Base-by-base conservation (phyloP, 1,140 invertebrate genomes). In the Papilio glaucus region DNA sequence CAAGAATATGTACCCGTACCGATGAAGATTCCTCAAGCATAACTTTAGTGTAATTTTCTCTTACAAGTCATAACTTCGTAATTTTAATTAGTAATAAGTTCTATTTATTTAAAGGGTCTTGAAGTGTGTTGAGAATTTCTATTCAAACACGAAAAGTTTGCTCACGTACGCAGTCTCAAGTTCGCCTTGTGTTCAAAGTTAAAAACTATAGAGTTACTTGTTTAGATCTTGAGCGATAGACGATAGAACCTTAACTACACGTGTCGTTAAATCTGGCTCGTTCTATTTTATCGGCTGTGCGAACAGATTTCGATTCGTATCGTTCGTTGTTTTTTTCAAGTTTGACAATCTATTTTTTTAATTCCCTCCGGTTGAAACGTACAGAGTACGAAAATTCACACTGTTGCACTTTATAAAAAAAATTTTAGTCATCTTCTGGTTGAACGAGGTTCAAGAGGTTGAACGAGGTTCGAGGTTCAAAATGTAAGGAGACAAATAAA, bases 1-100 rank as follows among this genome's bases (percentile, higher is more conserved):
- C 18, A 21, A 45, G 15, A 7, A 21, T 8, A 45, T 45, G 6
- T 45, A 45, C 42, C 8, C 42, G 18, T 8, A 45, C 5, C 15
- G 3, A 45, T 42, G 41, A 42, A 42, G 4, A n/a, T 42, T 45
- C 15, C 42, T 45, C 7, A 18, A 45, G n/a, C 42, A 45, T 45
- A 15, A 21, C 42, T 45, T 33, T 33, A 33, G 29, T 45, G 15
- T 45, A 45, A 45, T 15, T 45, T 2, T 7, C n/a, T 1, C 42
- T 45, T 45, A 45, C n/a, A 45, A 45, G 42, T 21, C n/a, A 45
- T 45, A 45, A 45, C 42, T 45, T 15, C 5, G 42, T 45, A 45
- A 3, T n/a, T 45, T 15, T 45, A 18, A 45, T 45, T 15, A 45
- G 42, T 45, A 45, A 45, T 45, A 45, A 45, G n/a, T 45, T 45